Evolutionary conservation across 2,797 vertebrate species (phyloP).

Genomic region (Holocentrus rufus): DNA sequence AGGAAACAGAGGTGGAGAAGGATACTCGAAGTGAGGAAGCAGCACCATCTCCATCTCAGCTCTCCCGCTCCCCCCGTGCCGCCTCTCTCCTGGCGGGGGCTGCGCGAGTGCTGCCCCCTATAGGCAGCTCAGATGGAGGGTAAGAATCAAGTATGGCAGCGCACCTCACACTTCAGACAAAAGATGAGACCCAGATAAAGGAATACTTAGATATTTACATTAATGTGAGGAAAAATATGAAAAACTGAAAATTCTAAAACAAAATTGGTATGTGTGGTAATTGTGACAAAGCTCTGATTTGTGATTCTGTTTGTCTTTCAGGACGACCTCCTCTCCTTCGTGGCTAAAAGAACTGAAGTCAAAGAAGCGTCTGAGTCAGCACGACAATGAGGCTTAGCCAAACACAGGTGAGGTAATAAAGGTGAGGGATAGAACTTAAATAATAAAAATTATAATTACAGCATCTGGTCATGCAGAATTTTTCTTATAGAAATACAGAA

Average conservation of each 20-base stretch:
- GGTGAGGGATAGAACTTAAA: not conserved
- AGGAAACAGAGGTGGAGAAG: conserved; percentile 68
- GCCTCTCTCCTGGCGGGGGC: conserved; percentile 73
- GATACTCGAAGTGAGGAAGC: conserved; percentile 71
- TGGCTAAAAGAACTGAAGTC: conserved; percentile 93
- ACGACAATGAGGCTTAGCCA: conserved; percentile 82
- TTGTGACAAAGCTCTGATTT: not conserved
- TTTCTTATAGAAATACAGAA: not conserved
- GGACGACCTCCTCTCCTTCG: conserved; percentile 82
- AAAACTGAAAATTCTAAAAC: not conserved
- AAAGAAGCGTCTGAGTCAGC: conserved; percentile 90
- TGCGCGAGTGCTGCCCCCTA: conserved; percentile 83
- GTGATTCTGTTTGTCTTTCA: conserved; percentile 62
- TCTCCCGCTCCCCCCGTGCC: conserved; percentile 78
- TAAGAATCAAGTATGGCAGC: conserved; percentile 55
- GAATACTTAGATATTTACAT: no score
- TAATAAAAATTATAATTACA: not conserved
- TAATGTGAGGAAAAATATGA: no score
- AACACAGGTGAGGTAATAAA: conserved; percentile 47
- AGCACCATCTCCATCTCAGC: conserved; percentile 66
- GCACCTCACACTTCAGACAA: not conserved
- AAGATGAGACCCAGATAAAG: no score
- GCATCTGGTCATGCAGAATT: not conserved
- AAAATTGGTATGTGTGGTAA: not conserved
- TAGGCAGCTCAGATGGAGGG: conserved; percentile 81